phyloP scores from a whole-genome alignment of 2,888 invertebrate genomes.

The Dinocampus coccinellae region DNA sequence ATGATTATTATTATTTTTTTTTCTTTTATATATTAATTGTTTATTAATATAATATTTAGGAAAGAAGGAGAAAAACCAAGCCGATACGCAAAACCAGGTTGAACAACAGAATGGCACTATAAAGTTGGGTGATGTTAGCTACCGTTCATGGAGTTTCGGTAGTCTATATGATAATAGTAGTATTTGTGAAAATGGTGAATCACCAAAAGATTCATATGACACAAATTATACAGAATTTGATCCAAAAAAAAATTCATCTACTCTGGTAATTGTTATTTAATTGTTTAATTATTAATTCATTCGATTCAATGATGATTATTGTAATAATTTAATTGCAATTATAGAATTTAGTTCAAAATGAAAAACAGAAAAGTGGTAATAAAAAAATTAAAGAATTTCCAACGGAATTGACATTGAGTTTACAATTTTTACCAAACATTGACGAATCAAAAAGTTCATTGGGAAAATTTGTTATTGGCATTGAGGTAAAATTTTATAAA shows the following conservation, averaged over 20 bases:
- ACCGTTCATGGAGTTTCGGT: conserved; percentile 66
- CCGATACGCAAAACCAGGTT: conserved; percentile 33
- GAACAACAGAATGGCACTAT: conserved; percentile 54
- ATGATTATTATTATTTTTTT: neutral
- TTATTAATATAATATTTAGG: conserved; percentile 15
- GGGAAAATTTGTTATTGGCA: conserved; percentile 64
- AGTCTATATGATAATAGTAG: conserved; percentile 65
- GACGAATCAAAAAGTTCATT: conserved; percentile 43
- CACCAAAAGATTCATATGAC: conserved; percentile 54
- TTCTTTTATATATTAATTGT: neutral
- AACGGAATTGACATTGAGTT: conserved; percentile 64
- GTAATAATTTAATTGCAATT: neutral
- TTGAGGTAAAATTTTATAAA: conserved; percentile 56
- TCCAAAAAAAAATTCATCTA: conserved; percentile 37
- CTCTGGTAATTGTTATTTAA: conserved; percentile 29
- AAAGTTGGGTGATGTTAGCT: conserved; percentile 63
- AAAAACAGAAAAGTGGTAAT: conserved; percentile 55
- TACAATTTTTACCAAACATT: conserved; percentile 62
- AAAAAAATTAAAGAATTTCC: conserved; percentile 59
- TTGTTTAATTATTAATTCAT: neutral
- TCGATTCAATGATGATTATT: neutral
- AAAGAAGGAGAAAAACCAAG: conserved; percentile 41
- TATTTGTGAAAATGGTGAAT: conserved; percentile 55
- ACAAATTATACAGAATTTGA: conserved; percentile 49
- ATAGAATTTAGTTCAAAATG: conserved; percentile 58